Base-by-base conservation (phyloP, 2,888 invertebrate genomes). In the Nycteola revayana region DNA sequence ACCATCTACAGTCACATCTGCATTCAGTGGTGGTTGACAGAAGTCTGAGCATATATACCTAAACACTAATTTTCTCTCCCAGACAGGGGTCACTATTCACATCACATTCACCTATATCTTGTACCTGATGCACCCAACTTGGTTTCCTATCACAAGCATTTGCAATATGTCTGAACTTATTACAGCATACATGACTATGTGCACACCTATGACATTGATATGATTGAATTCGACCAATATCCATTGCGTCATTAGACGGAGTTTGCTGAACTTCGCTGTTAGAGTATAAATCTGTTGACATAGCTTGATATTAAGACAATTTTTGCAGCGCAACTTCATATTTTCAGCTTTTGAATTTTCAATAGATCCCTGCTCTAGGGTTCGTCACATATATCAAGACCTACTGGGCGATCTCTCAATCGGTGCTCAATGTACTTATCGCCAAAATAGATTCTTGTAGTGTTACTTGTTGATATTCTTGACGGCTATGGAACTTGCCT, bases 191-290 rank as follows among this genome's bases (percentile, higher is more conserved):
- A n/a, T n/a, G n/a, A n/a, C n/a, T n/a, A n/a, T n/a, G n/a, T n/a
- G 18, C 6, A 18, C 18, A 18, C 18, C 18, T 3, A 18, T 6
- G 18, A 18, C 18, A 18, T 6, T 18, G 4, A 18, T 18, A 5
- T 5, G 18, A 18, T 18, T 18, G 18, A 5, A 18, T 5, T 18
- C 78, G 75, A 41, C 45, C 50, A 29, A 17, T 9, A 14, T 27
- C 9, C 11, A 27, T 17, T 3, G 6, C 9, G 1, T 27, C 17
- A 27, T 11, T 3, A 23, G 10, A 29, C 6, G 3, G 18, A 18
- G 18, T 18, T 18, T 18, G 18, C 1, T 8, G 11, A 9, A 28
- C 17, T 20, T 11, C 14, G 20, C 28, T 32, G 34, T 22, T 11
- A 11, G 10, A 3, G 6, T 18, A 18, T 18, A 18, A 18, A 18